A percentile compares a stretch with the other conserved stretches of the same genome.
Evolutionary conservation across 2,113 vertebrate genomes (phyloP).

Genomic region (Lamprotornis superbus): DNA sequence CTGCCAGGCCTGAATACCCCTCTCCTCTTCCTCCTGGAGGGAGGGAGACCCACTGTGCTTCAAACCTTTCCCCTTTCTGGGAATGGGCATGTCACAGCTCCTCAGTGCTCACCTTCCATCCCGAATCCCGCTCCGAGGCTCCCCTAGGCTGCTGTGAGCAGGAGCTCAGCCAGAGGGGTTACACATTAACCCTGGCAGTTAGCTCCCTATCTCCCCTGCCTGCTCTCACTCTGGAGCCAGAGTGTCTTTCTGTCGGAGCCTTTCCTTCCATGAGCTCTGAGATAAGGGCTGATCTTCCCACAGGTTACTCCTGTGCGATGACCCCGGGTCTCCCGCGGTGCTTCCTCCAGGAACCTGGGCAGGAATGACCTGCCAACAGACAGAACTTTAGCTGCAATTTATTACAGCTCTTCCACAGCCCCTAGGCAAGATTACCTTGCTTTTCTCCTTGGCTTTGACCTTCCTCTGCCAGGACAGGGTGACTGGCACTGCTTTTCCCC

Average conservation of each 20-base stretch:
- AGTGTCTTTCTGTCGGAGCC: not conserved
- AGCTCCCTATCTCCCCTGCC: not conserved
- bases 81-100: fast-evolving
- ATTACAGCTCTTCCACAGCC: not conserved
- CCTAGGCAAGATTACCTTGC: not conserved
- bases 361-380: not conserved
- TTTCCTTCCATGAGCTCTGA: not conserved
- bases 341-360: not conserved
- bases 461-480: not conserved
- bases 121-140: fast-evolving
- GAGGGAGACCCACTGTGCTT: not conserved
- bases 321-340: not conserved
- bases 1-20: no score
- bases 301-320: not conserved
- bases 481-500: not conserved
- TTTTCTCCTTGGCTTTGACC: not conserved
- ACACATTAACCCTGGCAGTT: conserved; percentile 3
- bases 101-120: fast-evolving
- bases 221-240: not conserved
- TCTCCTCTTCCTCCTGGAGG: not conserved
- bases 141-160: fast-evolving
- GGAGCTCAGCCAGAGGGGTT: not conserved
- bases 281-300: not conserved
- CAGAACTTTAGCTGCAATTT: not conserved
- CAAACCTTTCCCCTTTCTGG: not conserved